Base-by-base conservation (phyloP, 2,888 invertebrate species). In the Autographa pulchrina region DNA sequence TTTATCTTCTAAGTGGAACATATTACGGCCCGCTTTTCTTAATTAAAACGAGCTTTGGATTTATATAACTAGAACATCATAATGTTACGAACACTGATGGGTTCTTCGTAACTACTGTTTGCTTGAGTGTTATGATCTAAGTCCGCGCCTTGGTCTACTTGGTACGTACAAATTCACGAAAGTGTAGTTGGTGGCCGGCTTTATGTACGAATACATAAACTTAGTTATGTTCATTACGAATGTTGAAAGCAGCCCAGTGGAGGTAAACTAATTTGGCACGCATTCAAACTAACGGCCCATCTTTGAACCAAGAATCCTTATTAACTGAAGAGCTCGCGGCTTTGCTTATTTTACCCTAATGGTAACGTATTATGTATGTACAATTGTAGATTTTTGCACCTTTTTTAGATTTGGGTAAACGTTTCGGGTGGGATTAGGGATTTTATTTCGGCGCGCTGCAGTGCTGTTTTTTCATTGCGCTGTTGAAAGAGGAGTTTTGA, bases 181-280 rank as follows among this genome's bases (percentile, higher is more conserved):
- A 78, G 68, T 65, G 68, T 78, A 83, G 67, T 80, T 77, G 74
- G 80, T 68, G 83, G 85, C 62, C 64, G 62, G 72, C 62, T 75
- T 77, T 81, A 80, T 73, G 75, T 83, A 66, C 61, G 70, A 71
- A 73, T 69, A 79, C 72, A 72, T 80, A 80, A 80, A 82, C 73
- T 82, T 77, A 71, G 74, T 75, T 71, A 67, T 77, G 80, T 81
- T 82, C 75, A 72, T 77, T 77, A 76, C 68, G 68, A 74, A 78
- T 74, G 81, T 74, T 81, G 82, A 79, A 82, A 80, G 72, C 80
- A 76, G 74, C 75, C 72, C 63, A 63, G 78, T 69, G 56, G 85
- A 88, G 87, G 89, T 90, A 87, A 90, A 90, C 91, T 90, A 91
- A 92, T 91, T 92, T 92, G 90, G 90, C 92, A 88, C 86, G 80